Evolutionary conservation across 2,797 vertebrate species (phyloP), one percentile per base, ranked within the genome.

Genomic region (Malurus leucopterus): DNA sequence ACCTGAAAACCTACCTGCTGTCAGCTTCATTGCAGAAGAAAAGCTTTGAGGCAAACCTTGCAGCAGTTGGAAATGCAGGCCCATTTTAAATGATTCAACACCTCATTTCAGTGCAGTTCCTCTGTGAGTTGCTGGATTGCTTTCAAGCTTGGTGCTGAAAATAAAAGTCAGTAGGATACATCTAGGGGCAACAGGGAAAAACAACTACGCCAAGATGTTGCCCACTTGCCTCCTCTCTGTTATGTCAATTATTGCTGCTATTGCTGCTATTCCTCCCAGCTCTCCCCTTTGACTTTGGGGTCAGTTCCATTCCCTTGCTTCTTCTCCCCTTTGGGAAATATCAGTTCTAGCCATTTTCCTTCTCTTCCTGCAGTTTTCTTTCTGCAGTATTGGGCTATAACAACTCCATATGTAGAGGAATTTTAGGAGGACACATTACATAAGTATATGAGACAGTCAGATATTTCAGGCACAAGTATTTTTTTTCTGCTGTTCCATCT

Each of bases 401-500:
- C 74, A 89, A 19, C 74, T 93, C 85, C 32, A 9, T 68, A 41
- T 86, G 68, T 54, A 11, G 54, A 79, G 70, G 71, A 70, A 65
- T 95, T 89, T 91, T 89, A 84, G 70, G 67, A 92, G 57, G 36
- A 43, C 32, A 23, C 75, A 50, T 94, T 92, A 78, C 73, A 26
- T 93, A 93, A 93, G 77, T 76, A 32, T 53, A 78, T 91, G 61
- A 92, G 87, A 90, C 64, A 88, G 32, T 49, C n/a, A 59, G 61
- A 72, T 92, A 88, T 91, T 93, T 94, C 68, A 84, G 74, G 83
- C 76, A 77, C 13, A 20, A 68, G 63, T 64, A 34, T 87, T 90
- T 91, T 36, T 89, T 89, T 88, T 86, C 50, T 86, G 68, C 62
- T 32, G 71, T 89, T 86, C 89, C 73, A 85, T 94, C 89, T 94